Base-by-base conservation (phyloP, 2,888 invertebrate genomes). In the Pristionchus arcanus region DNA sequence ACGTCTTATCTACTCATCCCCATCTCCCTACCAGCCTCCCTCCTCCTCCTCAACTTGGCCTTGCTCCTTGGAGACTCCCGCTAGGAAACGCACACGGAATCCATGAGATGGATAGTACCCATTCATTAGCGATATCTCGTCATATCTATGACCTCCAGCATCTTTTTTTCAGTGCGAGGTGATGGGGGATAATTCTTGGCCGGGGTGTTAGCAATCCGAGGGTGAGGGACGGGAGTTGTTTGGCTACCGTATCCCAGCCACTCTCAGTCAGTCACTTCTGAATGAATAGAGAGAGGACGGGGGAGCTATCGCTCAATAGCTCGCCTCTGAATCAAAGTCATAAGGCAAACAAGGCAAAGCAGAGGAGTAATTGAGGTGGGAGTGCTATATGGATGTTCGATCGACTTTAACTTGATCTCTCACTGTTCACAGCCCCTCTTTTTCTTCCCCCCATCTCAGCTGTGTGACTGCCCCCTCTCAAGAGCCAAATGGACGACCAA, bases 1-100 rank as follows among this genome's bases (percentile, higher is more conserved):
- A 90, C 90, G 89, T 87, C 90, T 90, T 91, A 84, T 85, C 59
- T 34, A n/a, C 34, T 55, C 2, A 42, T 81, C 90, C 77, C 89
- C 86, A 84, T 66, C 89, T 81, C 31, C 55, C 85, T 81, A 59
- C 87, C 88, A 21, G 55, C 77, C 71, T 49, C 42, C 84, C n/a
- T 42, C 34, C 68, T 87, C 87, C 68, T 16, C 59, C 21, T 87
- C 86, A 15, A 25, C 15, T 81, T 31, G 84, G 37, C 28, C 31
- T 11, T 59, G 37, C 63, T 63, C 11, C 37, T 28, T 49, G 53
- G 49, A 9, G 55, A 25, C 55, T 55, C 84, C 59, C 84, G 59
- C 84, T 59, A 85, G 34, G 84, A 85, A 55, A 15, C 55, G 59
- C n/a, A 15, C 84, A 16, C 84, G 16, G 59, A 34, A 31, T 19